Percentiles rank a stretch among this genome's conserved stretches.
These are phyloP conservation scores for Xestobium rufovillosum DNA, from an alignment of 2,888 invertebrate genomes.

Conservation along the genomic window DNA sequence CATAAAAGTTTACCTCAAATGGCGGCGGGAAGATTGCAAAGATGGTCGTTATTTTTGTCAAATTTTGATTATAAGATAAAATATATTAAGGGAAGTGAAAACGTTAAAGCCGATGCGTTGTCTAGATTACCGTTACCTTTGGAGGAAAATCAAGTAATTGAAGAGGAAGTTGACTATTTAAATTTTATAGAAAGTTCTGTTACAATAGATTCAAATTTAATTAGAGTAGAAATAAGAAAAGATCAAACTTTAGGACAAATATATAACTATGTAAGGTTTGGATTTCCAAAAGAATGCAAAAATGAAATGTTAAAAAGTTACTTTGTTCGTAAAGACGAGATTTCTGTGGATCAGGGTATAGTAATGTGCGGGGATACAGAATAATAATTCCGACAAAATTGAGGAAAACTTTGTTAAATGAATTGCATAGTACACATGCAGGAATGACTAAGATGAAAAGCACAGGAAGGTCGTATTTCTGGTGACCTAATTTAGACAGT, in stretches of 20 bases:
- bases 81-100: conserved; percentile 6
- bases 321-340: conserved; percentile 7
- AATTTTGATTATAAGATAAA: conserved; percentile 6
- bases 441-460: conserved; percentile 27
- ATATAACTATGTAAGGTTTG: conserved; percentile 9
- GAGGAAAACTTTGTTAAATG: conserved; percentile 14
- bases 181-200: conserved; percentile 6
- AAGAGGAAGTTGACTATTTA: conserved; percentile 6
- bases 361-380: conserved; percentile 18
- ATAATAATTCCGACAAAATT: conserved; percentile 17
- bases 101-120: conserved; percentile 10
- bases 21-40: conserved; percentile 25
- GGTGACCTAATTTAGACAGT: conserved; percentile 27
- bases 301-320: conserved; percentile 9
- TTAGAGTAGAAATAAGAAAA: conserved; percentile 1
- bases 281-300: conserved; percentile 7
- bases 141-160: conserved; percentile 1
- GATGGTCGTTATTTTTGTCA: conserved; percentile 6
- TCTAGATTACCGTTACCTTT: conserved; percentile 2
- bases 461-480: conserved; percentile 28
- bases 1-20: conserved; percentile 30
- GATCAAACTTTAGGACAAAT: conserved; percentile 8
- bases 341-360: conserved; percentile 10
- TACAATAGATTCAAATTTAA: conserved; percentile 6
- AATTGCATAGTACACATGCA: conserved; percentile 20